phyloP scores from a whole-genome alignment of 2,113 vertebrate species.

The Dendrocopos noguchii region DNA sequence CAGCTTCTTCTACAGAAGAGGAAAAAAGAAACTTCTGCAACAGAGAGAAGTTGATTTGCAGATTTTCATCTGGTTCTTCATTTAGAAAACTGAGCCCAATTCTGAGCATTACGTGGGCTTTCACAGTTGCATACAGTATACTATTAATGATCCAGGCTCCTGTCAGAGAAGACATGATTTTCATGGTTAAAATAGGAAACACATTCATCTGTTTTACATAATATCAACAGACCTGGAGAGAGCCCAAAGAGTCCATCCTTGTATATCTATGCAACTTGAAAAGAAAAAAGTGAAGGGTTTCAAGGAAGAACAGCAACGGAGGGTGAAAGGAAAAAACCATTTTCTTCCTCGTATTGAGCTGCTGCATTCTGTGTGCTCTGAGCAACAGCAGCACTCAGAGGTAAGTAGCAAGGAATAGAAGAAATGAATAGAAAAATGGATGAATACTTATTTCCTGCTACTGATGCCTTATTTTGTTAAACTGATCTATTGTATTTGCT shows the following conservation, averaged over 20 bases:
- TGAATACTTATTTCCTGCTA: neutral
- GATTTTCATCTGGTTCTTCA: slow-evolving; percentile 41
- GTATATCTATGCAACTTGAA: neutral
- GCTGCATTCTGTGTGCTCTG: neutral
- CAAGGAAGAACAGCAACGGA: neutral
- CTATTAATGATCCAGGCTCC: slow-evolving; percentile 2
- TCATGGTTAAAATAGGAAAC: slow-evolving; percentile 35
- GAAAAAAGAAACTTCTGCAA: slow-evolving; percentile 1
- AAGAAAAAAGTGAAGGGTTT: slow-evolving; percentile 18
- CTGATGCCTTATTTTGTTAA: neutral
- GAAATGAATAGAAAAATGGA: neutral
- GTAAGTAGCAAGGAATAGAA: slow-evolving; percentile 29
- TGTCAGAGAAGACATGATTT: neutral
- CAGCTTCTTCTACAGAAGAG: neutral
- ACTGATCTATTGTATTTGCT: neutral
- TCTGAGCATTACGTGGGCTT: slow-evolving; percentile 15
- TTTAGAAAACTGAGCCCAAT: neutral
- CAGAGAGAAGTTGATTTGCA: slow-evolving; percentile 52
- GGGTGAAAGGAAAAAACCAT: neutral
- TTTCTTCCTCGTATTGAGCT: neutral
- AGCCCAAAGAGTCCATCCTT: neutral
- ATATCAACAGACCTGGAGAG: slow-evolving; percentile 37
- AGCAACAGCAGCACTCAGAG: neutral
- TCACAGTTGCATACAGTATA: neutral
- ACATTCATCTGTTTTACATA: slow-evolving; percentile 23